Base-by-base conservation (phyloP, 2,888 invertebrate genomes). In the Lamellibrachia satsuma region DNA sequence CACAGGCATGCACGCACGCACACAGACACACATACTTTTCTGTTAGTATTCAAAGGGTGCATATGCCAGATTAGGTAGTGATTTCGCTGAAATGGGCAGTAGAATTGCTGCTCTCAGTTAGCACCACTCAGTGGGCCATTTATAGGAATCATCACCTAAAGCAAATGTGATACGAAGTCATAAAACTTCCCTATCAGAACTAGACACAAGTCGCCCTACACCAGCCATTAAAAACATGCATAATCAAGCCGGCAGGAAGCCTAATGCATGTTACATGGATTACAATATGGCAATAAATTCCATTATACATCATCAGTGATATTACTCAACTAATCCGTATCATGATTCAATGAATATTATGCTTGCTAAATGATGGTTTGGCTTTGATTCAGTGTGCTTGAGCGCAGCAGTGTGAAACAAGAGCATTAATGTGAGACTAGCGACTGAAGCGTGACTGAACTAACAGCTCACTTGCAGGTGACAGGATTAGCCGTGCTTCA, bases 21-120 rank as follows among this genome's bases (percentile, higher is more conserved):
- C 15, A 75, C 15, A 75, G 75, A 39, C 75, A 75, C 75, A 75
- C 15, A 75, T 75, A 22, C 75, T 75, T 55, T 75, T 39, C 39
- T 75, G 75, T 75, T 75, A 75, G 75, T 75, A 75, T 75, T 75
- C 75, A 75, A 75, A 75, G 75, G 75, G n/a, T 75, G 75, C 75
- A 75, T 15, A 75, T 75, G 75, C 22, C 3, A 75, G 75, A 75
- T 75, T 75, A 75, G 75, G 75, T 6, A 6, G 75, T 75, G 75
- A 75, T 75, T 75, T 75, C 75, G n/a, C 22, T 15, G n/a, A 75
- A 75, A 75, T n/a, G 6, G 75, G 15, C 75, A 75, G 15, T n/a
- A 75, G 22, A 75, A 75, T 75, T 75, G 75, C 22, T 75, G 22
- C 22, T 75, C n/a, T 75, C 75, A 15, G 75, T 75, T 22, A 15